Evolutionary conservation across 2,797 vertebrate species (phyloP), one percentile per base, ranked within the genome.

Genomic region (Phalanger gymnotis): DNA sequence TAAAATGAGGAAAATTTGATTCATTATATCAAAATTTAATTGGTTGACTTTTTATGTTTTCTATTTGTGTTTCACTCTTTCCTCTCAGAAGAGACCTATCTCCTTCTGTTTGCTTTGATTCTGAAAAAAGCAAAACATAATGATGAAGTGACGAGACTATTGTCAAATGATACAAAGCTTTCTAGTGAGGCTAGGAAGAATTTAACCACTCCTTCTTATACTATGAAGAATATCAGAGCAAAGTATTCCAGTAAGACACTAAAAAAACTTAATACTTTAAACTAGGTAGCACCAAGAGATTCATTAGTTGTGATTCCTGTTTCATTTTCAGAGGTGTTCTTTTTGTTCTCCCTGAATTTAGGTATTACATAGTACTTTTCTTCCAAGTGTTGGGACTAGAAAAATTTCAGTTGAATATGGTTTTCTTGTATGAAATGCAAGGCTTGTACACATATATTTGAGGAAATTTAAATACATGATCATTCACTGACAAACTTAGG

Each of bases 131-230:
- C 53, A 51, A 95, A 97, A 96, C 95, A 95, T 97, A 96, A 98
- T 95, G 96, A 97, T 94, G 55, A 95, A 97, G 94, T 98, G 96
- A 87, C 4, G 73, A 96, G 97, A 90, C 93, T 96, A 96, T 95
- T 97, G 96, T 93, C 54, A 95, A 96, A 93, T 95, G 97, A 97
- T 98, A 96, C 96, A 96, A 97, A 97, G 51, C 93, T 93, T 28
- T 92, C 96, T 93, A 87, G 57, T 92, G 92, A 96, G 73, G 91
- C 92, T 97, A 95, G 91, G 92, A 97, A 87, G 57, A 96, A 96
- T 95, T 11, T 52, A 96, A 90, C 94, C 92, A 96, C 40, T 11
- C 40, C 31, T 66, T 61, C 16, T 92, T 96, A 91, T 92, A 95
- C 89, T 93, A 93, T 95, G 94, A 96, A 97, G 97, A 97, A 96